Evolutionary conservation across 2,113 vertebrate species (phyloP).

Genomic region (Protobothrops flavoviridis): DNA sequence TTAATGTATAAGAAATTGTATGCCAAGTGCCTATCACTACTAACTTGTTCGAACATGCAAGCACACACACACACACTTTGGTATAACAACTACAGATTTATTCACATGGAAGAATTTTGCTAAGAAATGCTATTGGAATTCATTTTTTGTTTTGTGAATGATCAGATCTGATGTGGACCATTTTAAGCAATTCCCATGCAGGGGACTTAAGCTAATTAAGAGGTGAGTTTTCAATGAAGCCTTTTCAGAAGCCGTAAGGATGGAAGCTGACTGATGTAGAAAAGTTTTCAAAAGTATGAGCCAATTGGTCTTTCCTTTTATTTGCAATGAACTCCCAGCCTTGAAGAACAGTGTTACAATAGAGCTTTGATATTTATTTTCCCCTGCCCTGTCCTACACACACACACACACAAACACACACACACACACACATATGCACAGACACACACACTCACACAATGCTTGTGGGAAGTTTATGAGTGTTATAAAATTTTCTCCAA

Average conservation of each 20-base stretch:
- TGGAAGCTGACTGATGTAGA: neutral
- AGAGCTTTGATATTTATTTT: neutral
- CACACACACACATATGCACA: neutral
- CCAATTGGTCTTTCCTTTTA: neutral
- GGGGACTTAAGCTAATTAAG: neutral
- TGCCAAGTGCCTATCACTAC: neutral
- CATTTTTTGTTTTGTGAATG: neutral
- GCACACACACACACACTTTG: too few species aligned
- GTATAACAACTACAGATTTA: neutral
- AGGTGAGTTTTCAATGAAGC: too few species aligned
- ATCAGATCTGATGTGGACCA: neutral
- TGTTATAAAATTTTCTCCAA: neutral
- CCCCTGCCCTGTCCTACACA: too few species aligned
- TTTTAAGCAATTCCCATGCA: neutral
- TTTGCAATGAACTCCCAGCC: neutral
- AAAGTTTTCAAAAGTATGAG: neutral
- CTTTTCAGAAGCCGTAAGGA: neutral
- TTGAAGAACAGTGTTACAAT: neutral
- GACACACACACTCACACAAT: too few species aligned
- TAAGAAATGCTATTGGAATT: neutral
- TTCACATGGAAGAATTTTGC: neutral
- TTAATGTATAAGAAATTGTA: neutral
- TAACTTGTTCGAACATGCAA: neutral
- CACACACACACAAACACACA: neutral
- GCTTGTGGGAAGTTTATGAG: neutral